These are phyloP conservation scores for Ivindomyrus marchei DNA, from an alignment of 2,113 vertebrate genomes.

Conservation along the genomic window DNA sequence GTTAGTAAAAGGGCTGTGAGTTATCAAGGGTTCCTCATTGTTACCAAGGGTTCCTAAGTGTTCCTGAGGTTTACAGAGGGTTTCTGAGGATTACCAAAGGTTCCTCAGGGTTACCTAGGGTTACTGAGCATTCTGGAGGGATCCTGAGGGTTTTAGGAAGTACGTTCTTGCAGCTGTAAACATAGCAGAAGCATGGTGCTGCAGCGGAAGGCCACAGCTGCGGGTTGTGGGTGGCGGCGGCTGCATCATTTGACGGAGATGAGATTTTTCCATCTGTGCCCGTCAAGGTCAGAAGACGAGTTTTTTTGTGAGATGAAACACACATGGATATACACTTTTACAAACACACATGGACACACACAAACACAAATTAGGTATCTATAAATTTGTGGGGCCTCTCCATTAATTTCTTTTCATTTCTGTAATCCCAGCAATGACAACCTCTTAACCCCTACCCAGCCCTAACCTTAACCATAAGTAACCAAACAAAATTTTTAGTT, in stretches of 20 bases:
- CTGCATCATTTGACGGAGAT: constrained; percentile 11
- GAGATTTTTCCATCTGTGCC: neutral
- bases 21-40: neutral
- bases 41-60: neutral
- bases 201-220: neutral
- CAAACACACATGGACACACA: neutral
- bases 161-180: neutral
- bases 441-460: too few relatives aligned
- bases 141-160: neutral
- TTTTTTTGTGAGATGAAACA: neutral
- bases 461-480: neutral
- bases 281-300: constrained; percentile 25
- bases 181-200: neutral
- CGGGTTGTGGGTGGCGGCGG: neutral
- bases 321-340: neutral
- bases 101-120: neutral
- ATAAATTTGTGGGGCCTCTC: too few relatives aligned
- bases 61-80: neutral
- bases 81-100: neutral
- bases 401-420: too few relatives aligned
- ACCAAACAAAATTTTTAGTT: neutral
- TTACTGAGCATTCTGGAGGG: neutral
- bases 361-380: neutral
- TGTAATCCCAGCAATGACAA: too few relatives aligned
- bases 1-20: neutral